Conservation (phyloP, 2,797 vertebrate species). For the Chiroxiphia lanceolata region DNA sequence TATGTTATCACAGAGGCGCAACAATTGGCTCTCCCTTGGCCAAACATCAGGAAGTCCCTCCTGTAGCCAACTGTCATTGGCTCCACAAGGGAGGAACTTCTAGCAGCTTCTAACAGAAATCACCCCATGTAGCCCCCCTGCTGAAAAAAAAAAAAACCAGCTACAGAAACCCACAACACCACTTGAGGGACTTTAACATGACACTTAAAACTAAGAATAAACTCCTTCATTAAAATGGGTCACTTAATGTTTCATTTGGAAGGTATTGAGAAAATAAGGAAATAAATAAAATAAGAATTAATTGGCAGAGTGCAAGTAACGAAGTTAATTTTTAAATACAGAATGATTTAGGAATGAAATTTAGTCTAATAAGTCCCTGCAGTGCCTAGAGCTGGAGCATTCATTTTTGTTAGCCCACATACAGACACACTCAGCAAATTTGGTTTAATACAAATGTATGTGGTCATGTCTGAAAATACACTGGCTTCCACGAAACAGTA, state of each 20-base stretch:
- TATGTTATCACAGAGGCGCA: too few relatives aligned
- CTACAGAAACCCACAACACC: background rate
- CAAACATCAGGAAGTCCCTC: too few relatives aligned
- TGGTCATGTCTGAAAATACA: constrained; percentile 5
- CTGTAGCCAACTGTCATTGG: too few relatives aligned
- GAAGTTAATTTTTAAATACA: constrained; percentile 39
- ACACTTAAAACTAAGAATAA: background rate
- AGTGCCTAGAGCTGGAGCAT: constrained; percentile 1
- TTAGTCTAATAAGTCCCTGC: constrained; percentile 41
- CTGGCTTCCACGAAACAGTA: background rate
- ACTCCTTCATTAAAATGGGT: background rate
- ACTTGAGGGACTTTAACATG: background rate
- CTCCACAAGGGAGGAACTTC: too few relatives aligned
- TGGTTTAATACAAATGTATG: constrained; percentile 3
- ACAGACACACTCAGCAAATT: background rate
- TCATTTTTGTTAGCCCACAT: constrained; percentile 41
- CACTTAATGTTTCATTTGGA: background rate
- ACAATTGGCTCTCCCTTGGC: too few relatives aligned
- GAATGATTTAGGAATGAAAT: constrained; percentile 52
- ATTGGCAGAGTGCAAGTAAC: background rate
- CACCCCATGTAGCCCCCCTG: too few relatives aligned
- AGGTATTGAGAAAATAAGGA: background rate
- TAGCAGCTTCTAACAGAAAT: too few relatives aligned
- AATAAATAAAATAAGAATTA: constrained; percentile 32
- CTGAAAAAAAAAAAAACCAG: too few relatives aligned